Percentiles rank a stretch among this genome's conserved stretches.
These are phyloP conservation scores for Tauraco hartlaubi DNA, from an alignment of 2,797 vertebrate genomes.

Conservation along the genomic window DNA sequence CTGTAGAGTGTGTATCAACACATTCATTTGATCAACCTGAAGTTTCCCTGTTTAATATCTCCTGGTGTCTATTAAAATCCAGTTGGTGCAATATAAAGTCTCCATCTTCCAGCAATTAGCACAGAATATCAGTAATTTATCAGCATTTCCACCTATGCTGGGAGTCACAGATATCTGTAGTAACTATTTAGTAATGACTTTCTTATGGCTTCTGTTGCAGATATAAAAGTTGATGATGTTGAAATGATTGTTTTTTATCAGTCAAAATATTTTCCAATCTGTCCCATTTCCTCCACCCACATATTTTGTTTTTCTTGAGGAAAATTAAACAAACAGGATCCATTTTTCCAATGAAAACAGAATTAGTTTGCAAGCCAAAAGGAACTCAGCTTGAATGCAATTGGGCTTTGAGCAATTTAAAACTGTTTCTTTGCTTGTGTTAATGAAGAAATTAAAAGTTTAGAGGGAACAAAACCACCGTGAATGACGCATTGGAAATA, in stretches of 20 bases:
- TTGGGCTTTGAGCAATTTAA: not conserved
- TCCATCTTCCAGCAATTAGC: not conserved
- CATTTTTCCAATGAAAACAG: slow-evolving; percentile 40
- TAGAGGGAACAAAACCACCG: not conserved
- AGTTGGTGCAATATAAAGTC: not conserved
- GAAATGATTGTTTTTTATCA: slow-evolving; percentile 22
- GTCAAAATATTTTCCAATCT: slow-evolving; percentile 44
- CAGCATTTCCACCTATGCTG: not conserved
- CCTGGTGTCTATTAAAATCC: not conserved
- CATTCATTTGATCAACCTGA: not conserved
- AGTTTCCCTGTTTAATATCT: not conserved
- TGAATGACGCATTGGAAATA: not conserved
- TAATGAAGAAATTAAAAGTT: not conserved
- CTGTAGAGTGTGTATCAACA: not conserved
- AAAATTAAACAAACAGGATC: slow-evolving; percentile 44
- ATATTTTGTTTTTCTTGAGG: slow-evolving; percentile 38
- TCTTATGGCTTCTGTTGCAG: slow-evolving; percentile 29
- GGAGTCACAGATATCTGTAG: not conserved
- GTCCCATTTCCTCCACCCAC: slow-evolving; percentile 50
- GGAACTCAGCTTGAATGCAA: not conserved
- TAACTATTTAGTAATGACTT: not conserved
- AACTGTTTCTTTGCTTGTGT: not conserved
- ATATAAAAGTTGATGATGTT: not conserved
- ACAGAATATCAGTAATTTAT: not conserved
- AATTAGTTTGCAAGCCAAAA: not conserved